phyloP scores from a whole-genome alignment of 2,113 vertebrate genomes.

The Trogon melanurus region DNA sequence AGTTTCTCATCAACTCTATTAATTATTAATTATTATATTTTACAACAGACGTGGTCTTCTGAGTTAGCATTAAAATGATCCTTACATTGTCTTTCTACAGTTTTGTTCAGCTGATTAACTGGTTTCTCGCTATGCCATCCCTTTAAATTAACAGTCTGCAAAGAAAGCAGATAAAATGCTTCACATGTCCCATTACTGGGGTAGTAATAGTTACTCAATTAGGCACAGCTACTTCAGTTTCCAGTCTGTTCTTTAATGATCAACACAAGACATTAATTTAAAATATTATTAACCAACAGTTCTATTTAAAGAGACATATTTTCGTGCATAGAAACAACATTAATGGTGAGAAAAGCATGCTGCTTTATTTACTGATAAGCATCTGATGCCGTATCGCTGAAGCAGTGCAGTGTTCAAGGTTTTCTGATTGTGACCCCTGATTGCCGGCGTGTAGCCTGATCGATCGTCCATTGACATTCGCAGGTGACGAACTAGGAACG shows the following conservation, averaged over 20 bases:
- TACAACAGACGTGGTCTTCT: neutral
- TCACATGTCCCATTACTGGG: slow-evolving; percentile 5
- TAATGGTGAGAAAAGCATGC: neutral
- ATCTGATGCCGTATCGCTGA: neutral
- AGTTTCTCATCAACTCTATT: slow-evolving; percentile 24
- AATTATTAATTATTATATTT: slow-evolving; percentile 41
- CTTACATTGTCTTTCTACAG: neutral
- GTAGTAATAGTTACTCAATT: slow-evolving; percentile 53
- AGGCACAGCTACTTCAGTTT: slow-evolving; percentile 35
- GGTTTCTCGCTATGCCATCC: slow-evolving; percentile 22
- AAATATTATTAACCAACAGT: slow-evolving; percentile 9
- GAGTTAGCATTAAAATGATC: neutral
- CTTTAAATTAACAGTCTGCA: slow-evolving; percentile 64
- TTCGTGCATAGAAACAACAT: neutral
- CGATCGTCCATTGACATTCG: neutral
- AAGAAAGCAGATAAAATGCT: slow-evolving; percentile 43
- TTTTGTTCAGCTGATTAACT: slow-evolving; percentile 59
- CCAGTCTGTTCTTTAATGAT: slow-evolving; percentile 18
- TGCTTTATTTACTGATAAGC: neutral
- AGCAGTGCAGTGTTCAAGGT: neutral
- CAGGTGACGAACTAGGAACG: neutral
- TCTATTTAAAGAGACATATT: neutral
- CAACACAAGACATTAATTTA: slow-evolving; percentile 18
- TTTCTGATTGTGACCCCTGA: neutral
- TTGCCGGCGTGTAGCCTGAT: neutral